Conservation (phyloP, 2,888 invertebrate species). For the Sesia apiformis region DNA sequence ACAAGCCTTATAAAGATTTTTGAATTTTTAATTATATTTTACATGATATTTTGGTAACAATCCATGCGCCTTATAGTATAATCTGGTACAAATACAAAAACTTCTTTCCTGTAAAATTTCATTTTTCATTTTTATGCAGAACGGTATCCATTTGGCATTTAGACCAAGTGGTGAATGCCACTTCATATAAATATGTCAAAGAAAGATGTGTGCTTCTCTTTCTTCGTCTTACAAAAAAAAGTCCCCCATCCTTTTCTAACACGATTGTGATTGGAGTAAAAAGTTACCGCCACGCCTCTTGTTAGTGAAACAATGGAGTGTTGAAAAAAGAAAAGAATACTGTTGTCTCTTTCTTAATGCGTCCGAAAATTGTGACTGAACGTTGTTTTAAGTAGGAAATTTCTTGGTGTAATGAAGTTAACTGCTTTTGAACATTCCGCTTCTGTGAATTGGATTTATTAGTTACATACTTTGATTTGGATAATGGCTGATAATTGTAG, state of each 20-base stretch:
- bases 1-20: too few species aligned
- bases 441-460: too few species aligned
- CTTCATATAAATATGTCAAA: conserved; percentile 26
- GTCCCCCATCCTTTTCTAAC: conserved; percentile 22
- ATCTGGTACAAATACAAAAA: too few species aligned
- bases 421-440: background rate
- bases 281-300: conserved; percentile 39
- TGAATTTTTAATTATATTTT: too few species aligned
- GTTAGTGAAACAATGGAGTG: conserved; percentile 36
- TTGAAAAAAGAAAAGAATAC: conserved; percentile 19
- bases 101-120: too few species aligned
- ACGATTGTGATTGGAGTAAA: conserved; percentile 34
- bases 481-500: too few species aligned
- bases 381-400: conserved; percentile 36
- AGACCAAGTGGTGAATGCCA: background rate
- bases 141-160: too few species aligned
- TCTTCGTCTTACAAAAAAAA: conserved; percentile 18
- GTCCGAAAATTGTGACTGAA: conserved; percentile 26
- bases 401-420: conserved; percentile 23
- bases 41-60: too few species aligned
- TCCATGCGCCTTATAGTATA: too few species aligned
- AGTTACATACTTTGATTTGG: too few species aligned
- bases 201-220: conserved; percentile 19
- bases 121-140: too few species aligned
- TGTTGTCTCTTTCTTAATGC: conserved; percentile 14